These are phyloP conservation scores for Tipula vernalis DNA, from an alignment of 2,888 invertebrate genomes.

Conservation along the genomic window DNA sequence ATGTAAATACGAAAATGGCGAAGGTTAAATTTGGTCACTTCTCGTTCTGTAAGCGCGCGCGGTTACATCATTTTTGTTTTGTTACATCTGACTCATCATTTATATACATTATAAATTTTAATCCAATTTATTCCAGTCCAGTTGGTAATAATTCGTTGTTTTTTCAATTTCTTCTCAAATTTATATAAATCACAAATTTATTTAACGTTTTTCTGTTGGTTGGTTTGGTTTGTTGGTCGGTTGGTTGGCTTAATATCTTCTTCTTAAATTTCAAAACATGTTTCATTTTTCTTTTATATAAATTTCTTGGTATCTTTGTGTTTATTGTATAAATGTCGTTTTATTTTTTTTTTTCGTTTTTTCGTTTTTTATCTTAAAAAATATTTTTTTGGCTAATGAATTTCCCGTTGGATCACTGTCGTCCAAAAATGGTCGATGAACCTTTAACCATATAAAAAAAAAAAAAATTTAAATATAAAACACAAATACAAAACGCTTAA, in stretches of 20 bases:
- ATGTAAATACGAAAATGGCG: not conserved
- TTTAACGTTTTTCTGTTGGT: not conserved
- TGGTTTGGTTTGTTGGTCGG: not conserved
- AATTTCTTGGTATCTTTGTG: not conserved
- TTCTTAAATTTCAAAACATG: not conserved
- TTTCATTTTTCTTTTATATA: not conserved
- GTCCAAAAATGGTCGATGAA: not conserved
- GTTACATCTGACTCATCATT: not conserved
- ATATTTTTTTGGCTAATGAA: not conserved
- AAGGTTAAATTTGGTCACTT: too few relatives aligned
- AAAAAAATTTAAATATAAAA: not conserved
- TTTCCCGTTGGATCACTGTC: not conserved
- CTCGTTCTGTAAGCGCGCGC: too few relatives aligned
- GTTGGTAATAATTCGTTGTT: not conserved
- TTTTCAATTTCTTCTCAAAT: not conserved
- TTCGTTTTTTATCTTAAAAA: not conserved
- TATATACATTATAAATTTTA: not conserved
- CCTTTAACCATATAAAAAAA: not conserved
- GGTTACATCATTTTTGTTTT: not conserved
- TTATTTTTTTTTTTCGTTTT: not conserved
- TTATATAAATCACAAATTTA: not conserved
- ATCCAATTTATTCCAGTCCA: not conserved
- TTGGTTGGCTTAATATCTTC: not conserved
- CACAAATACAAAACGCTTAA: not conserved
- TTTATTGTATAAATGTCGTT: not conserved